Conservation (phyloP, 1,140 invertebrate genomes). For the Coenobita brevimanus region DNA sequence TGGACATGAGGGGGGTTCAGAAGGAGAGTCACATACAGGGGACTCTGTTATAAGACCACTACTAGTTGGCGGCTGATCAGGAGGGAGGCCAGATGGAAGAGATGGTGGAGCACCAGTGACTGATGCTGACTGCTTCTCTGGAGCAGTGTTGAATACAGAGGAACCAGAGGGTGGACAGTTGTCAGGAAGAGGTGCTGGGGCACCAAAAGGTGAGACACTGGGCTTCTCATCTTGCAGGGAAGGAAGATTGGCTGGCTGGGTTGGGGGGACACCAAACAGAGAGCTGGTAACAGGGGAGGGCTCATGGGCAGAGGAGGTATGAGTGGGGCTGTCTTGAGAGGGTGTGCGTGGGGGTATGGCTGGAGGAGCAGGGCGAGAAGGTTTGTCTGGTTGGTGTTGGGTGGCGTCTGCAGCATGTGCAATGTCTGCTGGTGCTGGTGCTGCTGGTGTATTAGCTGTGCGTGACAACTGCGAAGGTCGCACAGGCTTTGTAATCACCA, state of each 20-base stretch:
- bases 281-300: constrained; percentile 15
- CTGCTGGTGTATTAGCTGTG: neutral
- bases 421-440: neutral
- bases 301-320: constrained; percentile 5
- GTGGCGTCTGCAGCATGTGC: neutral
- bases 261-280: constrained; percentile 25
- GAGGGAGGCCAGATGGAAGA: constrained; percentile 33
- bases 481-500: constrained; percentile 47
- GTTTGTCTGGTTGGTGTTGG: constrained; percentile 14
- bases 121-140: neutral
- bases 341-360: constrained; percentile 6
- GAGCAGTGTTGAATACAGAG: neutral
- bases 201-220: constrained; percentile 38
- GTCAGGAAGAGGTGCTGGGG: constrained; percentile 11
- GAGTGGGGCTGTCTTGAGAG: constrained; percentile 26
- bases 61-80: constrained; percentile 5
- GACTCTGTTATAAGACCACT: neutral
- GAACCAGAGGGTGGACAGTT: neutral
- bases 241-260: constrained; percentile 3
- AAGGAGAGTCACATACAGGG: neutral
- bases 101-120: constrained; percentile 35
- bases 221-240: neutral
- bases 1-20: constrained; percentile 20
- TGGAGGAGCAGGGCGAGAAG: neutral
- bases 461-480: constrained; percentile 5